Conservation (phyloP, 2,797 vertebrate genomes). For the Smutsia temminckii region DNA sequence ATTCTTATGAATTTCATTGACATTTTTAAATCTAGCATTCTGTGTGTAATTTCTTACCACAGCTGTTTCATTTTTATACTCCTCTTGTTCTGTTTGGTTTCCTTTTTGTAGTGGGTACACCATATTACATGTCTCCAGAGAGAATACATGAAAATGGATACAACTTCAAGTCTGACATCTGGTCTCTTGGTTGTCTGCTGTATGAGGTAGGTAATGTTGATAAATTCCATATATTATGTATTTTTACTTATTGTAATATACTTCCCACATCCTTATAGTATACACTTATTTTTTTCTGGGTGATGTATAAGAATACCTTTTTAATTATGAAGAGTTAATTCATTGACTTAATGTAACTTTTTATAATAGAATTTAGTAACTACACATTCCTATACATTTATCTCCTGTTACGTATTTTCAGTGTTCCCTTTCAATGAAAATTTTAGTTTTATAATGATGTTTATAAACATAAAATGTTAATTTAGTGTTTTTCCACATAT, state of each 20-base stretch:
- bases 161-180: conserved; percentile 92
- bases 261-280: neutral
- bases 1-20: neutral
- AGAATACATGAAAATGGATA: conserved; percentile 91
- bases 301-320: neutral
- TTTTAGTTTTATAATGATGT: neutral
- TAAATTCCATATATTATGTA: conserved; percentile 19
- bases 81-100: neutral
- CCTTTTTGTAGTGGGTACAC: conserved; percentile 94
- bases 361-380: neutral
- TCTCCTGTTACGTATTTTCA: neutral
- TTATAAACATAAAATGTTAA: neutral
- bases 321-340: neutral
- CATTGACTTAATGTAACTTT: neutral
- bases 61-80: neutral
- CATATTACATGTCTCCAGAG: conserved; percentile 92
- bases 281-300: neutral
- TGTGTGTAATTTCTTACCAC: neutral
- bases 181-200: conserved; percentile 97
- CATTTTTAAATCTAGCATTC: neutral
- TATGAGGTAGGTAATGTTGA: conserved; percentile 92
- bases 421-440: neutral
- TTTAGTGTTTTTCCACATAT: neutral
- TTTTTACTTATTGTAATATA: neutral
- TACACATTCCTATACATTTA: neutral